These are phyloP conservation scores for Drosophila quinaria DNA, from an alignment of 2,888 invertebrate genomes.

Conservation along the genomic window DNA sequence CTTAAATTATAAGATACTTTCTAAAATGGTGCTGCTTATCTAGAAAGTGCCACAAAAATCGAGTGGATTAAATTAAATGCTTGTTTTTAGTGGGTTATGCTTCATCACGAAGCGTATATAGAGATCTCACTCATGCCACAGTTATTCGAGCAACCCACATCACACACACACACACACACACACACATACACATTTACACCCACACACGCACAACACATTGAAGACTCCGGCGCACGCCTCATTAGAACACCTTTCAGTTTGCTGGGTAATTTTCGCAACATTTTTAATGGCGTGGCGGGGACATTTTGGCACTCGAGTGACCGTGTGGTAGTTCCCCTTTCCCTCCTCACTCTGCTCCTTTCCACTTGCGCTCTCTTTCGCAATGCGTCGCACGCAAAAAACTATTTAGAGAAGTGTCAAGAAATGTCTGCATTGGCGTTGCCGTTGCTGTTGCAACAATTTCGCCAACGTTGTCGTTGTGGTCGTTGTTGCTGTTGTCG, in stretches of 20 bases:
- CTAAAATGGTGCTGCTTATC: neutral
- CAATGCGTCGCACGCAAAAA: slow-evolving; percentile 72
- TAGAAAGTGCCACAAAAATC: slow-evolving; percentile 2
- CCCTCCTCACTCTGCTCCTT: neutral
- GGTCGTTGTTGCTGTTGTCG: slow-evolving; percentile 41
- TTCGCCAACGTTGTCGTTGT: slow-evolving; percentile 2
- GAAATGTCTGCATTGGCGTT: slow-evolving; percentile 79
- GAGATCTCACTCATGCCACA: slow-evolving; percentile 57
- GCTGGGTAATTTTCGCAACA: slow-evolving; percentile 78
- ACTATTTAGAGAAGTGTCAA: slow-evolving; percentile 81
- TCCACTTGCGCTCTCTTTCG: slow-evolving; percentile 15
- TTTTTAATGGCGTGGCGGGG: slow-evolving; percentile 80
- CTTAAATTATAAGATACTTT: too few species aligned
- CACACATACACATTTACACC: slow-evolving; percentile 7
- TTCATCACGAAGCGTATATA: slow-evolving; percentile 38
- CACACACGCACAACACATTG: slow-evolving; percentile 15
- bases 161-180: slow-evolving; percentile 13
- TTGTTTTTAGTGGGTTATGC: slow-evolving; percentile 27
- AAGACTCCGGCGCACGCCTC: slow-evolving; percentile 73
- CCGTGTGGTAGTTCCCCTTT: slow-evolving; percentile 58
- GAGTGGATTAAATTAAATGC: slow-evolving; percentile 18
- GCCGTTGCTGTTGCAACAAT: slow-evolving; percentile 36
- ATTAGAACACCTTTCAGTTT: slow-evolving; percentile 79
- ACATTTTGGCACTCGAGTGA: slow-evolving; percentile 78
- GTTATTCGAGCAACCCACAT: slow-evolving; percentile 59